phyloP scores from a whole-genome alignment of 1,140 invertebrate species.

The Brachionus rubens region DNA sequence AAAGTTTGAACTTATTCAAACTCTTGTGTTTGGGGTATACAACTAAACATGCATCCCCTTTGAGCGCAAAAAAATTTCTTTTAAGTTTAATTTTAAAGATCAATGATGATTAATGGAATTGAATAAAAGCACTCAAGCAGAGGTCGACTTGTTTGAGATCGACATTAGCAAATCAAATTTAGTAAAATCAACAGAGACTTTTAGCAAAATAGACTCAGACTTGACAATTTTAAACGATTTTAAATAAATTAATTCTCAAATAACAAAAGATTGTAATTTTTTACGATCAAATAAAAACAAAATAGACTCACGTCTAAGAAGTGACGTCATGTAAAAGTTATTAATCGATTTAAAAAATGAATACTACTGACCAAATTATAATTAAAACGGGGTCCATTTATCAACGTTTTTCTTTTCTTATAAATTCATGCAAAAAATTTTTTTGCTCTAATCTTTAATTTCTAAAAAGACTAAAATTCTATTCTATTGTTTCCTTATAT shows the following conservation, averaged over 20 bases:
- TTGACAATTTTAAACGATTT: constrained; percentile 43
- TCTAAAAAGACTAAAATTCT: no score
- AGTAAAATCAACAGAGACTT: constrained; percentile 34
- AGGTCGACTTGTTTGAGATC: constrained; percentile 31
- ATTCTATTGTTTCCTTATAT: background rate
- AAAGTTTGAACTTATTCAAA: no score
- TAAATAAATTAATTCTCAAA: constrained; percentile 45
- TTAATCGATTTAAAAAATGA: constrained; percentile 30
- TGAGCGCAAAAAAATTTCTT: no score
- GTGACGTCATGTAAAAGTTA: constrained; percentile 8
- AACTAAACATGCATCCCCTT: no score
- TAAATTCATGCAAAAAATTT: background rate
- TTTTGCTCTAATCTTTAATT: background rate
- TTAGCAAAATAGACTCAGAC: constrained; percentile 40
- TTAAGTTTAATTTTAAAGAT: background rate
- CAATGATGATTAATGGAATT: constrained; percentile 15
- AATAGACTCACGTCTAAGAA: constrained; percentile 14
- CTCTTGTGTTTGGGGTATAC: no score
- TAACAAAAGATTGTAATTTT: constrained; percentile 36
- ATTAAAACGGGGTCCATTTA: background rate
- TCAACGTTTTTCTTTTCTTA: background rate
- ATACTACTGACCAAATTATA: constrained; percentile 28
- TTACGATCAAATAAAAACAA: constrained; percentile 7
- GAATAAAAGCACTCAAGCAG: constrained; percentile 19
- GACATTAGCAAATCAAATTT: constrained; percentile 31